Conservation (phyloP, 92 coral and sea anemone genomes). For the Phenganax subtilis region DNA sequence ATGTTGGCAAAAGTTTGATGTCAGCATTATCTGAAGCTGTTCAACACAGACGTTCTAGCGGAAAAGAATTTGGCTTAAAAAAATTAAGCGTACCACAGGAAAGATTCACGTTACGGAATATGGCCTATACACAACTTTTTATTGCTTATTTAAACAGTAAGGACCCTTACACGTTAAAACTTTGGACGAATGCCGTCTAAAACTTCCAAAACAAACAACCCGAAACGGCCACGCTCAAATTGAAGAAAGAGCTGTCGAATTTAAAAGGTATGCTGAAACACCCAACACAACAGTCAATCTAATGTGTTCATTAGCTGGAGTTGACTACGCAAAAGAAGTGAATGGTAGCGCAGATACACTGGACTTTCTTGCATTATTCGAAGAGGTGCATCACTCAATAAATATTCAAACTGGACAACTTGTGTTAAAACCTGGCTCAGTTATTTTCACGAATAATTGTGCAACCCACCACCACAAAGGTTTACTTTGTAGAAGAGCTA, state of each 20-base stretch:
- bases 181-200: slow-evolving; percentile 13
- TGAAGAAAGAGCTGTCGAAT: slow-evolving; percentile 45
- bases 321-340: slow-evolving; percentile 17
- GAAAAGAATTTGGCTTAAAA: slow-evolving; percentile 29
- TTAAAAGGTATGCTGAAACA: slow-evolving; percentile 1
- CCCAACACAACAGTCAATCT: slow-evolving; percentile 10
- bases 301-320: slow-evolving; percentile 15
- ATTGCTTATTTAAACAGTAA: neutral
- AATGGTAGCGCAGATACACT: slow-evolving; percentile 3
- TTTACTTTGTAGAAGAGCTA: slow-evolving; percentile 5
- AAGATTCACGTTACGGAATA: slow-evolving; percentile 2
- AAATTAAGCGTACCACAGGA: slow-evolving; percentile 41
- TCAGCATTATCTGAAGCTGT: slow-evolving; percentile 42
- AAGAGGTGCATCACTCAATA: slow-evolving; percentile 49
- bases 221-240: slow-evolving; percentile 54
- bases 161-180: neutral
- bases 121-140: no score
- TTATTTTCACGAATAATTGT: slow-evolving; percentile 8
- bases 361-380: slow-evolving; percentile 35
- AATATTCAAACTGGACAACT: slow-evolving; percentile 46
- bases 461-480: slow-evolving; percentile 11
- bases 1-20: slow-evolving; percentile 21
- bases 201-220: slow-evolving; percentile 3
- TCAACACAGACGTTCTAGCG: slow-evolving; percentile 27
- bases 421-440: slow-evolving; percentile 39